These are phyloP conservation scores for Temnothorax longispinosus DNA, from an alignment of 1,140 invertebrate genomes.

Conservation along the genomic window DNA sequence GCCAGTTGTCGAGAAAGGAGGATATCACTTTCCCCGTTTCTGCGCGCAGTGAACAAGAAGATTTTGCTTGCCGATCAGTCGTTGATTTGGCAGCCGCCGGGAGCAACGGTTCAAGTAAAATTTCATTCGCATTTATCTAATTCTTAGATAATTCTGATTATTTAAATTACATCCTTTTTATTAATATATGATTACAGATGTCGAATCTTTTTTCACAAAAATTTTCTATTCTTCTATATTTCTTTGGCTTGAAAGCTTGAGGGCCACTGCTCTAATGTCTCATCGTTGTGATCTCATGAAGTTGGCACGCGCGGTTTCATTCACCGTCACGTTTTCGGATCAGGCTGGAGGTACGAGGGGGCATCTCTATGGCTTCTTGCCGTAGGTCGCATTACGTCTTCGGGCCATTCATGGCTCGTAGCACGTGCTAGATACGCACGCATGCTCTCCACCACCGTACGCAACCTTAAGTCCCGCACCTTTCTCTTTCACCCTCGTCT, in stretches of 20 bases:
- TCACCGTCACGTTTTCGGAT: slow-evolving; percentile 68
- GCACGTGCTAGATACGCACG: slow-evolving; percentile 40
- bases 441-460: slow-evolving; percentile 36
- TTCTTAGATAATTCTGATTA: background rate
- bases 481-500: slow-evolving; percentile 17
- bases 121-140: background rate
- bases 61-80: background rate
- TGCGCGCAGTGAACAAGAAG: background rate
- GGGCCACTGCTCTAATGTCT: slow-evolving; percentile 17
- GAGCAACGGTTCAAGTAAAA: background rate
- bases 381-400: slow-evolving; percentile 80
- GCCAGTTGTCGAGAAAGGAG: slow-evolving; percentile 4
- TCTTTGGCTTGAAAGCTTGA: background rate
- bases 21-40: slow-evolving; percentile 8
- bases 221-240: background rate
- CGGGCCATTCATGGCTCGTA: slow-evolving; percentile 77
- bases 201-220: background rate
- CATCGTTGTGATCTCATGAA: background rate
- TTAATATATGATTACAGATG: background rate
- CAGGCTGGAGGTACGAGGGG: slow-evolving; percentile 44
- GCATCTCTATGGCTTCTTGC: slow-evolving; percentile 79
- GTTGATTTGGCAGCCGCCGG: background rate
- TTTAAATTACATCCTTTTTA: background rate
- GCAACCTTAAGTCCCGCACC: slow-evolving; percentile 31
- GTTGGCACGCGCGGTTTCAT: slow-evolving; percentile 73